Percentiles rank a stretch among this genome's conserved stretches.
Conservation (phyloP, 2,113 vertebrate species). For the Tetraodon nigroviridis region DNA sequence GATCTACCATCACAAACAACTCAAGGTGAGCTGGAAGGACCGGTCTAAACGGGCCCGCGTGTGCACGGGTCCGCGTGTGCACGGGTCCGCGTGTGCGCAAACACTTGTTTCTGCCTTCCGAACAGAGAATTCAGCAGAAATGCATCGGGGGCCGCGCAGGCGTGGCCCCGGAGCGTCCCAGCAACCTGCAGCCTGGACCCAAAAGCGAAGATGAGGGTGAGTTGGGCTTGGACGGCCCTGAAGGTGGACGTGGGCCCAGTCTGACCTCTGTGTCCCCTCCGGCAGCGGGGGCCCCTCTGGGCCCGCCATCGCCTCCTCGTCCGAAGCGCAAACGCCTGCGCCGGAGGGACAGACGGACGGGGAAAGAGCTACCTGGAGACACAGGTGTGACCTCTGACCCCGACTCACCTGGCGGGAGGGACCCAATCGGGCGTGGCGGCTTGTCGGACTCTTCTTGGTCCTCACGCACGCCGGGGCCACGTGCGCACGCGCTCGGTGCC, state of each 20-base stretch:
- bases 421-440: conserved; percentile 61
- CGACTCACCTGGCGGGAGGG: conserved; percentile 76
- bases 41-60: too few species aligned
- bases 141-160: conserved; percentile 79
- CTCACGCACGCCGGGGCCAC: conserved; percentile 18
- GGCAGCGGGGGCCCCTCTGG: conserved; percentile 69
- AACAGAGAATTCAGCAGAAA: conserved; percentile 86
- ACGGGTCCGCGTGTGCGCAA: background rate
- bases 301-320: background rate
- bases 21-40: conserved; percentile 74
- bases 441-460: conserved; percentile 62
- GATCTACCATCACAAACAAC: conserved; percentile 87
- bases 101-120: conserved; percentile 26
- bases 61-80: too few species aligned
- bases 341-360: conserved; percentile 54
- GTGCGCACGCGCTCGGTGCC: conserved; percentile 20
- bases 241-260: background rate
- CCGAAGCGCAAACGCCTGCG: conserved; percentile 56
- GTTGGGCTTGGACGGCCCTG: conserved; percentile 4
- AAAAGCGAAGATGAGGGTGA: conserved; percentile 68
- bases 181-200: too few species aligned
- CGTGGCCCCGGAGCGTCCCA: conserved; percentile 77
- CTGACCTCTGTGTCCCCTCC: conserved; percentile 28
- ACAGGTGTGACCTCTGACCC: conserved; percentile 59
- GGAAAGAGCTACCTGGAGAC: conserved; percentile 62